Evolutionary conservation across 2,797 vertebrate genomes (phyloP).

Genomic region (Echiichthys vipera): DNA sequence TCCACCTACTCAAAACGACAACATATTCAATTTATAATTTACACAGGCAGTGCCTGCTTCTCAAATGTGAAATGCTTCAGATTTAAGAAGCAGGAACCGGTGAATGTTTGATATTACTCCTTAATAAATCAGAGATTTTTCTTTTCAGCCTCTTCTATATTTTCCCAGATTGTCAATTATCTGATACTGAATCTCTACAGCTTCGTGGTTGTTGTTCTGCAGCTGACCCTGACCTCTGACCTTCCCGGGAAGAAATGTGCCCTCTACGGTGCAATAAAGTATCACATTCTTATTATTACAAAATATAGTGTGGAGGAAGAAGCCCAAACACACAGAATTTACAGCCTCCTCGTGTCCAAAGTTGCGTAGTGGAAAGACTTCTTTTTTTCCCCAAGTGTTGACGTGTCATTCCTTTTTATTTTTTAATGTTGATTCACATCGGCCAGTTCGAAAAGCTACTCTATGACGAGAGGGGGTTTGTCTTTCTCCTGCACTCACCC

Average conservation of each 20-base stretch:
- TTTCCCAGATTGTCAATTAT: background rate
- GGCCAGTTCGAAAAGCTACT: slow-evolving; percentile 21
- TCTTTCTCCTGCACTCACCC: slow-evolving; percentile 86
- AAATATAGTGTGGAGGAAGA: background rate
- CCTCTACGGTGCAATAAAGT: slow-evolving; percentile 25
- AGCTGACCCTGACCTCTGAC: slow-evolving; percentile 24
- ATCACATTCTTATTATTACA: slow-evolving; percentile 18
- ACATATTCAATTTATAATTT: background rate
- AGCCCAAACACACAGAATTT: slow-evolving; percentile 16
- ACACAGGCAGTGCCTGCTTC: too few species aligned
- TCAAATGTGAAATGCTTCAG: too few species aligned
- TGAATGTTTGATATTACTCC: background rate
- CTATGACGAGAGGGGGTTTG: background rate
- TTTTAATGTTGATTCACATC: slow-evolving; percentile 9
- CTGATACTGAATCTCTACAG: background rate
- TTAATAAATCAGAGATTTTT: background rate
- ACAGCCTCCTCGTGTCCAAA: background rate
- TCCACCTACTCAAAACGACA: background rate
- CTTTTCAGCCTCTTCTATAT: background rate
- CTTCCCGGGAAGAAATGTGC: background rate
- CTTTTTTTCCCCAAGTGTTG: slow-evolving; percentile 27
- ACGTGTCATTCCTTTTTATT: background rate
- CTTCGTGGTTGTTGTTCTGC: background rate
- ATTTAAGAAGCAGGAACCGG: background rate
- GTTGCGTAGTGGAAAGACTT: slow-evolving; percentile 18